Base-by-base conservation (phyloP, 2,113 vertebrate genomes). In the Coryphaenoides rupestris region DNA sequence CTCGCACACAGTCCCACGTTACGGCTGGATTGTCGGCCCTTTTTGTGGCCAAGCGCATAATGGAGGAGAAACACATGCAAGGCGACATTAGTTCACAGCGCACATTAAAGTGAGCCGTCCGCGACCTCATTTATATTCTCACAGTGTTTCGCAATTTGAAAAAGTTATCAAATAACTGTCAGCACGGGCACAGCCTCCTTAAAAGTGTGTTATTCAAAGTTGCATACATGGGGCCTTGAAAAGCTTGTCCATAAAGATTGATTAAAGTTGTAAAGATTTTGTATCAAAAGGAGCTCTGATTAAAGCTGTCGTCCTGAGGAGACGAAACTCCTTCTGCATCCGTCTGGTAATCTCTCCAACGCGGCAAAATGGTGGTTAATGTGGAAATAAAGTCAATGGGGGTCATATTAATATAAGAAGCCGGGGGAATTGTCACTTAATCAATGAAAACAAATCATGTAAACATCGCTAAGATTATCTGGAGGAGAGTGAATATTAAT, bases 401-500 rank as follows among this genome's bases (percentile, higher is more conserved):
- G 91, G 84, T 84, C 89, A 90, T 93, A 95, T 94, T 93, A 94
- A 94, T 94, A 96, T 92, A 89, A 91, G 91, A 91, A 85, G 87
- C 89, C 60, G 86, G 79, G 76, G 81, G 71, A 6, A 85, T 87
- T 93, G 91, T 90, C 92, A 93, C 86, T 87, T 92, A 94, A 93
- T 96, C 95, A 93, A 96, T 98, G 90, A 82, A 85, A 92, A 93
- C 92, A 93, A 94, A 95, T 95, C 88, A 92, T 91, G 88, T 74
- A 82, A 89, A 87, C 78, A 85, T 84, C 80, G 74, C 79, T 85
- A 84, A 91, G 92, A 93, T 93, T 92, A 90, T 93, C 88, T 86
- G 79, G 74, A 83, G 83, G 85, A 90, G 86, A 83, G 72, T 60
- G 89, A 94, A 93, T 94, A 92, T 94, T 90, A 92, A 94, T 93